Evolutionary conservation across 2,888 invertebrate genomes (phyloP).

Genomic region (Quadriops clusia): DNA sequence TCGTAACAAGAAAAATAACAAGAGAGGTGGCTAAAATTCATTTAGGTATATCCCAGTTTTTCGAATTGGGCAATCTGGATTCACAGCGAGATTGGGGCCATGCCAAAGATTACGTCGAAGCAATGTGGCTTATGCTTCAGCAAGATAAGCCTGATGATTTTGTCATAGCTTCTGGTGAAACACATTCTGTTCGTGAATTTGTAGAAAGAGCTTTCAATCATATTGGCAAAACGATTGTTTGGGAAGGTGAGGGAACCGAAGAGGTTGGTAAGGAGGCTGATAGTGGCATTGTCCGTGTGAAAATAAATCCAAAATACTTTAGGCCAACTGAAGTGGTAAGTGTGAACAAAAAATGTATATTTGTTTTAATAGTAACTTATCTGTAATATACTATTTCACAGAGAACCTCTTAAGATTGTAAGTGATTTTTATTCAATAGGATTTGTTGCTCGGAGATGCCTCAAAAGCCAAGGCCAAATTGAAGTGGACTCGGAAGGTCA

Average conservation of each 20-base stretch:
- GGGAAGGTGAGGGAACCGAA: slow-evolving; percentile 75
- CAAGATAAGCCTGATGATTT: slow-evolving; percentile 85
- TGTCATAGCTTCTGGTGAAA: slow-evolving; percentile 93
- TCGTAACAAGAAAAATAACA: slow-evolving; percentile 97
- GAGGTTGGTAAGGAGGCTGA: slow-evolving; percentile 68
- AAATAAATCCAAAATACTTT: slow-evolving; percentile 88
- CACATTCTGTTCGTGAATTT: slow-evolving; percentile 92
- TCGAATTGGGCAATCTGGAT: slow-evolving; percentile 91
- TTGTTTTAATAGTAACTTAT: background rate
- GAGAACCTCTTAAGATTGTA: background rate
- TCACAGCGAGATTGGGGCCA: slow-evolving; percentile 98
- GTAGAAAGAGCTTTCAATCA: slow-evolving; percentile 82
- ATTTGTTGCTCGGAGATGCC: slow-evolving; percentile 85
- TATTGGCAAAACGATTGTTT: slow-evolving; percentile 67
- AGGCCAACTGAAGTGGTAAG: slow-evolving; percentile 95
- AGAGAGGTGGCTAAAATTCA: slow-evolving; percentile 94
- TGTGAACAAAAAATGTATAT: slow-evolving; percentile 15
- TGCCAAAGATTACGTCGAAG: slow-evolving; percentile 92
- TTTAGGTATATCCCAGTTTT: slow-evolving; percentile 68
- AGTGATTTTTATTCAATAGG: slow-evolving; percentile 40
- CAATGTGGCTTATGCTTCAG: slow-evolving; percentile 99
- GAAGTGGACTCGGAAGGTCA: slow-evolving; percentile 78
- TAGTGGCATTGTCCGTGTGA: slow-evolving; percentile 66
- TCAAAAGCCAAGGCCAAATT: slow-evolving; percentile 78
- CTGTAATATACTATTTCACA: background rate